Base-by-base conservation (phyloP, 2,797 vertebrate species). In the Hylomyscus alleni region DNA sequence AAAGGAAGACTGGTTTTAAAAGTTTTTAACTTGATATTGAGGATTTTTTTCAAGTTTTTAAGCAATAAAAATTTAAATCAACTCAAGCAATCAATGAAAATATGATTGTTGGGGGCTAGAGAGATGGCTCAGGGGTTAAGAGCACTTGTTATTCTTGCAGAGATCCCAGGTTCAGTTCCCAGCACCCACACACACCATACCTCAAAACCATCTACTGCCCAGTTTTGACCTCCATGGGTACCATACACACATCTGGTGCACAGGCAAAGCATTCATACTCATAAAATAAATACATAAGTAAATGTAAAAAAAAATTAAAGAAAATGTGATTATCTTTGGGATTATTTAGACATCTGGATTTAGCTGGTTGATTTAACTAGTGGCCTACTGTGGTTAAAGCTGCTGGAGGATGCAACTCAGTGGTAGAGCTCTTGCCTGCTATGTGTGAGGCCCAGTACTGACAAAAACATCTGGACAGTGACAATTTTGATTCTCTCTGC, bases 31-130 rank as follows among this genome's bases (percentile, higher is more conserved):
- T 93, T 75, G 52, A 20, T 54, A 34, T 31, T 12, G 3, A 88
- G 17, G 15, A 62, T 67, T 26, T 52, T 89, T 58, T 77, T 37
- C 29, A 89, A 72, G 26, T 34, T 85, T 90, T 93, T 34, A 65
- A 91, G 89, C 40, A 58, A 84, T 17, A 90, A 60, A 84, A 80
- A 90, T 69, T 56, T 65, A 58, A 65, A 76, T 76, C 56, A 60
- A 47, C 77, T 95, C 52, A 76, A 87, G 26, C 14, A 69, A 87
- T 24, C 26, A 69, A 60, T 60, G 58, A 82, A 88, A 84, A 84
- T 54, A 26, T 72, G 44, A 95, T 95, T 15, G 20, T n/a, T 24
- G 12, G 54, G 3, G 12, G 6, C 78, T 40, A 60, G 12, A 60
- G 54, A 40, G 13, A 40, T 82, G 80, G 17, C 24, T 44, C 37